A percentile compares a stretch with the other conserved stretches of the same genome.
Conservation (phyloP, 1,140 invertebrate genomes). For the Euglossa dilemma region DNA sequence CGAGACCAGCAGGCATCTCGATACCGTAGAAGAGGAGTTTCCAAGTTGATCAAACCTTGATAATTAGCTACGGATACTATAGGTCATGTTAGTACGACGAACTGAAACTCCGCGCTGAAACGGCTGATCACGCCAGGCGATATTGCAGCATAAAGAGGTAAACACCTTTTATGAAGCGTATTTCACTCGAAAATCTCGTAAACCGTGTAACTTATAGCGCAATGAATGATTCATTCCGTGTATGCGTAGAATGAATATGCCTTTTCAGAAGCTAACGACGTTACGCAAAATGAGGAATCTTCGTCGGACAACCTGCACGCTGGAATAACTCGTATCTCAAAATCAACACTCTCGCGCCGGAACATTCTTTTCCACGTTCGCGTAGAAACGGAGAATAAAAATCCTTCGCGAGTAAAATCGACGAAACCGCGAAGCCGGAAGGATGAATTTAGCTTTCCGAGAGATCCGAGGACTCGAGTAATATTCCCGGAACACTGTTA, state of each 20-base stretch:
- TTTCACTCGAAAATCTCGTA: not conserved
- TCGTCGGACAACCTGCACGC: not conserved
- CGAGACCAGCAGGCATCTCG: too few species aligned
- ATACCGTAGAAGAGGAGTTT: too few species aligned
- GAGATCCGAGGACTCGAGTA: too few species aligned
- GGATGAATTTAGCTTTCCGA: too few species aligned
- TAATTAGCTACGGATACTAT: too few species aligned
- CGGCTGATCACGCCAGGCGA: too few species aligned
- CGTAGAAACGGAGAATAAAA: not conserved
- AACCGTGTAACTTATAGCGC: not conserved
- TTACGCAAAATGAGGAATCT: not conserved
- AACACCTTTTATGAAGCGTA: not conserved
- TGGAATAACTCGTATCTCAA: not conserved
- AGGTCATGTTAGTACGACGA: too few species aligned
- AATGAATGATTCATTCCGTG: not conserved
- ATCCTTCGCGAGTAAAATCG: not conserved
- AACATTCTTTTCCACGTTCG: not conserved
- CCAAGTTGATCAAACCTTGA: too few species aligned
- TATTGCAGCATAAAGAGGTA: not conserved
- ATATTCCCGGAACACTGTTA: too few species aligned
- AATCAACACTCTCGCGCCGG: not conserved
- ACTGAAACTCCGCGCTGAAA: not conserved
- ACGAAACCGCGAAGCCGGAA: too few species aligned
- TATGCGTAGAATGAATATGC: not conserved
- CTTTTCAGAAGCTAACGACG: too few species aligned